Conservation (phyloP, 2,113 vertebrate genomes). For the Colistium nudipinnis region DNA sequence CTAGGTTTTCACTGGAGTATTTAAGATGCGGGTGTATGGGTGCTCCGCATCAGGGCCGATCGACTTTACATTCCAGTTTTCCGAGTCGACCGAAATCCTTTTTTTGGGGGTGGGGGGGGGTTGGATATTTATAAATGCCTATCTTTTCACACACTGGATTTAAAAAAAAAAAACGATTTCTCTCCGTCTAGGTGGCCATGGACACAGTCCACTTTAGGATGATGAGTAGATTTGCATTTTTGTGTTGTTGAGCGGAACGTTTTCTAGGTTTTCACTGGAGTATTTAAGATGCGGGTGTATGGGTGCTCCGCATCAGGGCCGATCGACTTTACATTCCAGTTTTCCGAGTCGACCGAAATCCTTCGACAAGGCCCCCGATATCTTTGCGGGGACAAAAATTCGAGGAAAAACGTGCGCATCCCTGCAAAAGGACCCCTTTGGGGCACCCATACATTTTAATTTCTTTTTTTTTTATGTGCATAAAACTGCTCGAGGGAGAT, state of each 20-base stretch:
- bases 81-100: conserved; percentile 23
- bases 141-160: conserved; percentile 81
- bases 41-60: conserved; percentile 64
- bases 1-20: conserved; percentile 80
- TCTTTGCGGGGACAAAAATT: too few species aligned
- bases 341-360: conserved; percentile 28
- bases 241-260: conserved; percentile 29
- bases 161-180: too few species aligned
- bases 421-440: too few species aligned
- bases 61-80: conserved; percentile 45
- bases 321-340: conserved; percentile 44
- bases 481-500: conserved; percentile 59
- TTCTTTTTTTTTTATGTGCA: conserved; percentile 52
- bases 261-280: conserved; percentile 78
- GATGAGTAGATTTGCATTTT: conserved; percentile 49
- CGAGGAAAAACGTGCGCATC: too few species aligned
- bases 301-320: conserved; percentile 71
- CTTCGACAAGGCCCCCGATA: too few species aligned
- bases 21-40: conserved; percentile 72
- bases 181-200: conserved; percentile 46
- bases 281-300: conserved; percentile 70
- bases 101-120: too few species aligned
- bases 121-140: conserved; percentile 73
- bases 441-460: conserved; percentile 68
- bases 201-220: conserved; percentile 77